Percentiles rank a stretch among this genome's conserved stretches.
These are phyloP conservation scores for Pygoscelis antarcticus DNA, from an alignment of 2,113 vertebrate genomes.

Conservation along the genomic window DNA sequence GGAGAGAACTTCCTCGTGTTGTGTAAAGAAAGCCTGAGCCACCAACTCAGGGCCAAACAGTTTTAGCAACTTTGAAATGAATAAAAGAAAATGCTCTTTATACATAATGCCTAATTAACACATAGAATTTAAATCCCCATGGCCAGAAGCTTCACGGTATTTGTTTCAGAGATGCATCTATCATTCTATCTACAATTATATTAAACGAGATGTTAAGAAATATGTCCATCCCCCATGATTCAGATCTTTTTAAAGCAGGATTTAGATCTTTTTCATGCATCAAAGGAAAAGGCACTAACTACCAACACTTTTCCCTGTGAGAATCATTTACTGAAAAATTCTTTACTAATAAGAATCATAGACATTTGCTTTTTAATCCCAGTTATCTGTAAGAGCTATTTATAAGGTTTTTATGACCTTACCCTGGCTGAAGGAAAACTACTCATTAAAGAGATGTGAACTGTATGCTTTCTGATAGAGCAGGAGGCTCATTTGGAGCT, in stretches of 20 bases:
- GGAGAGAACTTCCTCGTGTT: accelerated
- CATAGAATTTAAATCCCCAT: neutral
- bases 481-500: neutral
- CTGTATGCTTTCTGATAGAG: neutral
- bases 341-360: neutral
- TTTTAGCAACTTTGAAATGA: neutral
- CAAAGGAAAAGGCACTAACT: neutral
- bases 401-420: neutral
- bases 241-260: neutral
- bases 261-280: neutral
- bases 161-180: neutral
- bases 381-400: neutral
- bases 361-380: slow-evolving; percentile 20
- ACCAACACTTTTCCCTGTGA: neutral
- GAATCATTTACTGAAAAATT: neutral
- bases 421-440: neutral
- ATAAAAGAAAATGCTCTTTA: neutral
- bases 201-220: neutral
- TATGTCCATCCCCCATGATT: neutral
- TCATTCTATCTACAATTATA: neutral
- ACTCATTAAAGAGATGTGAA: neutral
- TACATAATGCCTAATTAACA: neutral
- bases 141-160: neutral
- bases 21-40: neutral
- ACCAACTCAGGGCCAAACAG: neutral